A percentile compares a stretch with the other conserved stretches of the same genome.
Conservation (phyloP, 2,888 invertebrate species). For the Syrphus vitripennis region DNA sequence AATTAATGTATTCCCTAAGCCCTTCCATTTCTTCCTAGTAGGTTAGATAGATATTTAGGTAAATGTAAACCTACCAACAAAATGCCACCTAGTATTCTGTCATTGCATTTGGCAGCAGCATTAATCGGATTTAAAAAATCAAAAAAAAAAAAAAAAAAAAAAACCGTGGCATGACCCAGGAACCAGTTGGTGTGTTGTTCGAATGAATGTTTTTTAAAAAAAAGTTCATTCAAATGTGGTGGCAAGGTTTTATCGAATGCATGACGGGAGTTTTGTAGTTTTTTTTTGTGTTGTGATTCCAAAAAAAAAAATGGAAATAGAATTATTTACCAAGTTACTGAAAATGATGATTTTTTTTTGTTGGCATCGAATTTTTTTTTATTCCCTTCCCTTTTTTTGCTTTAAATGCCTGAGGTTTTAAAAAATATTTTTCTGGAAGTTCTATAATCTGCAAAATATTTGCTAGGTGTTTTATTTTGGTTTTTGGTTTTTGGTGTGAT, state of each 20-base stretch:
- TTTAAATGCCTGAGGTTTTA: not conserved
- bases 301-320: not conserved
- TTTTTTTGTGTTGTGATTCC: not conserved
- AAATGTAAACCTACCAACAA: not conserved
- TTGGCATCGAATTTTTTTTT: not conserved
- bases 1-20: constrained; percentile 13
- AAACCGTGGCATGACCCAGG: not conserved
- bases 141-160: constrained; percentile 40
- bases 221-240: constrained; percentile 53
- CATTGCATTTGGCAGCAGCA: constrained; percentile 64
- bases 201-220: constrained; percentile 1
- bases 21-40: constrained; percentile 2
- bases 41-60: not conserved
- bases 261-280: constrained; percentile 23
- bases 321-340: not conserved
- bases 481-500: too few species aligned
- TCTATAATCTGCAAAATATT: too few species aligned
- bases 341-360: not conserved
- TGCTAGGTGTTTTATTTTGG: too few species aligned
- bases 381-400: not conserved
- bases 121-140: constrained; percentile 67
- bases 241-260: constrained; percentile 49
- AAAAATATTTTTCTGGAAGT: not conserved
- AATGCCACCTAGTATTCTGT: constrained; percentile 26
- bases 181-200: not conserved